Conservation (phyloP, 2,113 vertebrate genomes). For the Irena cyanogastra region DNA sequence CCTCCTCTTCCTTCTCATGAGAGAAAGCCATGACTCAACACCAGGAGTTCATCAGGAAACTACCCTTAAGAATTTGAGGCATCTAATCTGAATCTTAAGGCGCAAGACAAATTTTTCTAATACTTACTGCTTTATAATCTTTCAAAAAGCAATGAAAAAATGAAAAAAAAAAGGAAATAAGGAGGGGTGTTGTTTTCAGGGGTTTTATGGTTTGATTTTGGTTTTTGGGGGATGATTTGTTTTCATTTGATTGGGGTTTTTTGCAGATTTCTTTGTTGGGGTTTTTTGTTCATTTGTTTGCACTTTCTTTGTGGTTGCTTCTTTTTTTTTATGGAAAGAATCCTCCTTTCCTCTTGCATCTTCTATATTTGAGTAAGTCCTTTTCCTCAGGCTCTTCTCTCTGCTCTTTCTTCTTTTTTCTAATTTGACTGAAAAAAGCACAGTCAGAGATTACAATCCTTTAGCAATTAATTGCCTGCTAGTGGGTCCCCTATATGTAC, state of each 20-base stretch:
- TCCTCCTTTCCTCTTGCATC: neutral
- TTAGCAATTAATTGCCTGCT: neutral
- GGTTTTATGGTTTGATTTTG: neutral
- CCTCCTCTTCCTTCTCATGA: neutral
- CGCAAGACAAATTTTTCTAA: accelerated
- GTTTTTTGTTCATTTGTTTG: neutral
- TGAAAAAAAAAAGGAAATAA: neutral
- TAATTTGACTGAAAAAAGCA: neutral
- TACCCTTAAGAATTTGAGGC: neutral
- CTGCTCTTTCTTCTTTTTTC: neutral
- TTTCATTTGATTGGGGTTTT: accelerated
- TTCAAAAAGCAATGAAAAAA: neutral
- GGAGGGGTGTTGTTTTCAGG: accelerated
- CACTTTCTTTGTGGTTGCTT: neutral
- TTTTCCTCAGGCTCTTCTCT: neutral
- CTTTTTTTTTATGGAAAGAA: neutral
- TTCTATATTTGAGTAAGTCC: neutral
- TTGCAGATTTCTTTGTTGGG: neutral
- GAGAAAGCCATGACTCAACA: neutral
- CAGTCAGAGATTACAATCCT: neutral
- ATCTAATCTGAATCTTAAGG: neutral
- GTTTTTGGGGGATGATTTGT: accelerated
- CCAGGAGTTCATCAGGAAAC: neutral
- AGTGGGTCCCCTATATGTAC: neutral
- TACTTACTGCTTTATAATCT: neutral